These are phyloP conservation scores for Pelusios castaneus DNA, from an alignment of 2,113 vertebrate species.

Conservation along the genomic window DNA sequence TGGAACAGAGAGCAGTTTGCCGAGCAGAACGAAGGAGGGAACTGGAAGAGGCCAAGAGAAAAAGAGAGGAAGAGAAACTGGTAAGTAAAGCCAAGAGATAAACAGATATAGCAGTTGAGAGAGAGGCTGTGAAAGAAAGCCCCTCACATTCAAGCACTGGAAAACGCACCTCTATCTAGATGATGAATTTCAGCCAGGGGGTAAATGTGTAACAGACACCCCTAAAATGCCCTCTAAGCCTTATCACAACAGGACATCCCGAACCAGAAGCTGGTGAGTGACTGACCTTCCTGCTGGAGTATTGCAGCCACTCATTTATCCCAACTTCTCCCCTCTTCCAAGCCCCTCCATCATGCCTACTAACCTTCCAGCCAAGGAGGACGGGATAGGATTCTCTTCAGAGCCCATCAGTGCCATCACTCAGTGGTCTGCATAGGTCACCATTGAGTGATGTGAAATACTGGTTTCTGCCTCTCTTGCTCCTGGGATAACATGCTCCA, in stretches of 20 bases:
- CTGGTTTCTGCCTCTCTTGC: not conserved
- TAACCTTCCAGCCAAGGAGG: not conserved
- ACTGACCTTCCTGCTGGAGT: not conserved
- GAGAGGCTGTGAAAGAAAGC: not conserved
- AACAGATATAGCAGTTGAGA: not conserved
- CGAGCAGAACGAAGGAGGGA: constrained; percentile 84
- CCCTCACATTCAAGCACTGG: not conserved
- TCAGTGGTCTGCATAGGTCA: not conserved
- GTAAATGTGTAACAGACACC: not conserved
- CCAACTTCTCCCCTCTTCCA: not conserved
- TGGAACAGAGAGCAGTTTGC: constrained; percentile 89
- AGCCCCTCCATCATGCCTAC: not conserved
- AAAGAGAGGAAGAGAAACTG: constrained; percentile 86
- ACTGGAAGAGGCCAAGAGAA: constrained; percentile 85
- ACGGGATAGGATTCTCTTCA: not conserved
- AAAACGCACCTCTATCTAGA: not conserved
- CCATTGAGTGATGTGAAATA: not conserved
- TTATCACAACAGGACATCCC: not conserved
- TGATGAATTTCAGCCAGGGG: not conserved
- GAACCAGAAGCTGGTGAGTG: not conserved
- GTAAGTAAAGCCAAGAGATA: constrained; percentile 71
- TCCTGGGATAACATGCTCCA: not conserved
- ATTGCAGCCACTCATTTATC: not conserved
- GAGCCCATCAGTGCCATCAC: not conserved
- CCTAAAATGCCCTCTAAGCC: no score